phyloP scores from a whole-genome alignment of 2,888 invertebrate genomes.

The Netelia inedita region DNA sequence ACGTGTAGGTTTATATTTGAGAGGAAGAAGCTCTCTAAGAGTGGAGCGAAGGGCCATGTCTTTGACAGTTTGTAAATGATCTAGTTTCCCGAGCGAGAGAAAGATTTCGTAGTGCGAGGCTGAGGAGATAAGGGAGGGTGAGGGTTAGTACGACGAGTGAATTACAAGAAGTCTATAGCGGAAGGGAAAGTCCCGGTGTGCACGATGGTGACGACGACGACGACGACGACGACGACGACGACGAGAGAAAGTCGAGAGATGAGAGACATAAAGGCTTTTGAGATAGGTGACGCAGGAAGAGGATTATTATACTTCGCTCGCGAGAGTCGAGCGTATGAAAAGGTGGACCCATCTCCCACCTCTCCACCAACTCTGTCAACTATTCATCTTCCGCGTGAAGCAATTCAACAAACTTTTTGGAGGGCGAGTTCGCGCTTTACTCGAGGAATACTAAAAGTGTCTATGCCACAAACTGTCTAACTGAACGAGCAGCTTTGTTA shows the following conservation, averaged over 20 bases:
- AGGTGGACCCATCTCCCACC: slow-evolving; percentile 55
- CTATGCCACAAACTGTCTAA: background rate
- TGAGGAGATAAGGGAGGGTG: slow-evolving; percentile 29
- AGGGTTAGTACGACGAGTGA: slow-evolving; percentile 50
- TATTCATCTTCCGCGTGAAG: slow-evolving; percentile 77
- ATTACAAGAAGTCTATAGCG: slow-evolving; percentile 63
- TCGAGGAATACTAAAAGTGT: slow-evolving; percentile 74
- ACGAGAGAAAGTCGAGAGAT: slow-evolving; percentile 65
- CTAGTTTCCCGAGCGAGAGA: slow-evolving; percentile 76
- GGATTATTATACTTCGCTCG: slow-evolving; percentile 55
- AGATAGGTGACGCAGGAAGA: slow-evolving; percentile 47
- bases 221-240: slow-evolving; percentile 48
- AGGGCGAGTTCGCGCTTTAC: slow-evolving; percentile 52
- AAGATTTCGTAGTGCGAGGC: slow-evolving; percentile 68
- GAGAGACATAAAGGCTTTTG: slow-evolving; percentile 67
- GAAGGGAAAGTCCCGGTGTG: slow-evolving; percentile 71
- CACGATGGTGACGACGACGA: slow-evolving; percentile 6
- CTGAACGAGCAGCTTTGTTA: slow-evolving; percentile 19
- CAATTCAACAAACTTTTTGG: slow-evolving; percentile 76
- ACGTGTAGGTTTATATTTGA: background rate
- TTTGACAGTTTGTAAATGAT: slow-evolving; percentile 82
- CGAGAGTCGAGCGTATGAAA: slow-evolving; percentile 54
- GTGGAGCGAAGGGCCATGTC: slow-evolving; percentile 71
- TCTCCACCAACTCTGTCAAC: slow-evolving; percentile 65
- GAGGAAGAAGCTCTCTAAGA: slow-evolving; percentile 42